Evolutionary conservation across 2,888 invertebrate genomes (phyloP).

Genomic region (Nineta flava): DNA sequence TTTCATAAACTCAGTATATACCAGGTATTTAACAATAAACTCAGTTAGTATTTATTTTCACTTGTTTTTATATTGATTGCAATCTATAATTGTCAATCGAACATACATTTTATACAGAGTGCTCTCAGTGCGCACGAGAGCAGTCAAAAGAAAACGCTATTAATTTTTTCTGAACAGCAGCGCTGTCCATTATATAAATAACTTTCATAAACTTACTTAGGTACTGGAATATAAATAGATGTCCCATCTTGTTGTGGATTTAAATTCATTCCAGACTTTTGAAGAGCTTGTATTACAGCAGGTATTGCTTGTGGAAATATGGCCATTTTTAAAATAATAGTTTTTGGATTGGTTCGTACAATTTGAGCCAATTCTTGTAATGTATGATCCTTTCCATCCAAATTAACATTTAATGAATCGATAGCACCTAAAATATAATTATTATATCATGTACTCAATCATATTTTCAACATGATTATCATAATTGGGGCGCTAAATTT

Average conservation of each 20-base stretch:
- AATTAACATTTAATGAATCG: slow-evolving; percentile 55
- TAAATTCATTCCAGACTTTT: slow-evolving; percentile 72
- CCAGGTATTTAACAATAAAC: too few species aligned
- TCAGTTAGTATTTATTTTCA: too few species aligned
- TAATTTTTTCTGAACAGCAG: too few species aligned
- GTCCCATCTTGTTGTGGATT: slow-evolving; percentile 94
- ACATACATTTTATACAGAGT: too few species aligned
- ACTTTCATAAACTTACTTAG: slow-evolving; percentile 59
- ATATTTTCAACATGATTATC: neutral
- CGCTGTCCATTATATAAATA: too few species aligned
- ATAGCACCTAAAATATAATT: slow-evolving; percentile 44
- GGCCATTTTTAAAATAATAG: slow-evolving; percentile 67
- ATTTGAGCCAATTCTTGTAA: slow-evolving; percentile 82
- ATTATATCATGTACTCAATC: neutral
- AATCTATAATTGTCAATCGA: too few species aligned
- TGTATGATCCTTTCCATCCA: slow-evolving; percentile 66
- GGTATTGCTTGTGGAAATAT: slow-evolving; percentile 78
- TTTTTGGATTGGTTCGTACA: slow-evolving; percentile 71
- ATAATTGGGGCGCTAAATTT: neutral
- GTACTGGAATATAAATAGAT: slow-evolving; percentile 71
- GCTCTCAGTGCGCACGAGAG: too few species aligned
- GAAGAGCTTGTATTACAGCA: slow-evolving; percentile 56
- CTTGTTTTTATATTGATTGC: too few species aligned
- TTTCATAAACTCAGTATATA: too few species aligned
- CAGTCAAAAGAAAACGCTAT: too few species aligned